Evolutionary conservation across 2,113 vertebrate species (phyloP).

Genomic region (Burhinus bistriatus): DNA sequence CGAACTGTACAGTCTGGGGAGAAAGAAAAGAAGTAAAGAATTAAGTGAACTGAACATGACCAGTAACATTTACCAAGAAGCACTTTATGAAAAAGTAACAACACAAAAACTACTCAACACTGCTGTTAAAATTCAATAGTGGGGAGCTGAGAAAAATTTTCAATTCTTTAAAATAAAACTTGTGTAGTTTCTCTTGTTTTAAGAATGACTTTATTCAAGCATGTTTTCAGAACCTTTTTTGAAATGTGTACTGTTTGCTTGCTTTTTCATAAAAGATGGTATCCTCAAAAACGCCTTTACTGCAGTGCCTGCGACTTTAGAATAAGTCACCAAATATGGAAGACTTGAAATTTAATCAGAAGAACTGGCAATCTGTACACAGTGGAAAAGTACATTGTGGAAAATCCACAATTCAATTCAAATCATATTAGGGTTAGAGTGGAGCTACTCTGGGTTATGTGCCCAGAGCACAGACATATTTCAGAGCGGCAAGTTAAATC

Average conservation of each 20-base stretch:
- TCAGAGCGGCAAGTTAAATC: not conserved
- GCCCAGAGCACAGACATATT: not conserved
- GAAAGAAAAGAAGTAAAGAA: not conserved
- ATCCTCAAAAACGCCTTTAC: not conserved
- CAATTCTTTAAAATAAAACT: not conserved
- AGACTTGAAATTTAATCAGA: not conserved
- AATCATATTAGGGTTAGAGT: fast-evolving
- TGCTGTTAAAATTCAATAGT: not conserved
- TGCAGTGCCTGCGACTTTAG: not conserved
- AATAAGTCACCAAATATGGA: not conserved
- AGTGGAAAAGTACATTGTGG: not conserved
- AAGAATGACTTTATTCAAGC: not conserved
- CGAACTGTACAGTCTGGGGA: slow-evolving; percentile 94
- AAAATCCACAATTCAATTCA: not conserved
- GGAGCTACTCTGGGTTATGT: not conserved
- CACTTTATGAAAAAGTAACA: not conserved
- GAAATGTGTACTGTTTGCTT: not conserved
- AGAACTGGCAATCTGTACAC: not conserved
- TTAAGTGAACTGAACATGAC: not conserved
- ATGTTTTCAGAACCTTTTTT: not conserved
- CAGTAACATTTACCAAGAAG: not conserved
- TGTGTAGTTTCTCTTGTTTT: not conserved
- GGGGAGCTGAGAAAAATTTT: not conserved
- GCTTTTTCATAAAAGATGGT: not conserved
- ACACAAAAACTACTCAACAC: not conserved